Percentiles rank a stretch among this genome's conserved stretches.
Conservation (phyloP, 1,140 invertebrate genomes). For the Akabosia matsudoensis region DNA sequence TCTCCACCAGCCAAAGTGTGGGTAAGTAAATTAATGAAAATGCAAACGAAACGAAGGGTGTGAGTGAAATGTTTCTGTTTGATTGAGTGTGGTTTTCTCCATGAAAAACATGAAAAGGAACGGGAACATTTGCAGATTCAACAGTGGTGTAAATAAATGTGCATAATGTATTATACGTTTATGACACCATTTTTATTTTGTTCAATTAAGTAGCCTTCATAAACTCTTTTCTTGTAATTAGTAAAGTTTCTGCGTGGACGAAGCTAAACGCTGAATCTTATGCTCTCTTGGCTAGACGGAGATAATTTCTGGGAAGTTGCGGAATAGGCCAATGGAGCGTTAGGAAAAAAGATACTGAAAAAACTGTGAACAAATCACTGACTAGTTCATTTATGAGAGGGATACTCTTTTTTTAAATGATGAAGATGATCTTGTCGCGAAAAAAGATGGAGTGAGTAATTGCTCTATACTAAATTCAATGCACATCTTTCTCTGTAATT, state of each 20-base stretch:
- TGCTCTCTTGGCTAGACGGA: no score
- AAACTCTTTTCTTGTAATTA: no score
- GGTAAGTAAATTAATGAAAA: conserved; percentile 16
- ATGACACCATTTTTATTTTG: no score
- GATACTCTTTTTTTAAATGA: not conserved
- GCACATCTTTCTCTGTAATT: not conserved
- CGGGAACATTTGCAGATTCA: not conserved
- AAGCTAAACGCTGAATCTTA: no score
- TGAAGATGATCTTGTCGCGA: not conserved
- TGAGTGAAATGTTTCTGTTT: conserved; percentile 16
- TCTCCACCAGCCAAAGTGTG: not conserved
- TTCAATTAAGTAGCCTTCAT: no score
- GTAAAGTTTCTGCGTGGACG: no score
- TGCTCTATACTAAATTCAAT: not conserved
- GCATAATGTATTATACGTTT: not conserved
- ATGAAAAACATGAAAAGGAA: conserved; percentile 2
- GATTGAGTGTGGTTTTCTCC: not conserved
- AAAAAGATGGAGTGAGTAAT: conserved; percentile 8
- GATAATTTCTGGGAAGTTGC: not conserved
- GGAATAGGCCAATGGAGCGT: not conserved
- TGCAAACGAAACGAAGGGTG: conserved; percentile 16
- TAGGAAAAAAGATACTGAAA: not conserved
- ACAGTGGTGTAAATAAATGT: not conserved
- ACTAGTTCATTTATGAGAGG: conserved; percentile 33
- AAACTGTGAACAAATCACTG: conserved; percentile 39